A percentile compares a stretch with the other conserved stretches of the same genome.
phyloP scores from a whole-genome alignment of 2,888 invertebrate genomes.

The Eupithecia pulchellata region DNA sequence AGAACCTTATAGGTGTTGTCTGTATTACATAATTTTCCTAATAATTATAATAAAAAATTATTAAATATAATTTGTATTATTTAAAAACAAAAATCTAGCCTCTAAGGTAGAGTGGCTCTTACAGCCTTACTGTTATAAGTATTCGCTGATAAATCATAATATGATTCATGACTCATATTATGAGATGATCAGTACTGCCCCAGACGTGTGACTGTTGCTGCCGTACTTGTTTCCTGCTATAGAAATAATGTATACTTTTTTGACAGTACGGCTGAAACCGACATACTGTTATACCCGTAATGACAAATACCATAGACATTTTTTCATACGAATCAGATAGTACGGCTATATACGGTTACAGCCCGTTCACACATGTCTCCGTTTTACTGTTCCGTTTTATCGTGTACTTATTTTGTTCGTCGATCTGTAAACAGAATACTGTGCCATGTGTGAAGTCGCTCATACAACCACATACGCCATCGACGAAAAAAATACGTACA shows the following conservation, averaged over 20 bases:
- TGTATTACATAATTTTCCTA: slow-evolving; percentile 9
- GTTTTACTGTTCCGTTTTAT: too few relatives aligned
- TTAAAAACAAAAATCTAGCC: neutral
- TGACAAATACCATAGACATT: too few relatives aligned
- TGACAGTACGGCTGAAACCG: slow-evolving; percentile 9
- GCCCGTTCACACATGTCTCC: too few relatives aligned
- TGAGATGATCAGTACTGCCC: neutral
- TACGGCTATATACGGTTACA: too few relatives aligned
- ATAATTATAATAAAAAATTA: neutral
- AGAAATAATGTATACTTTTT: neutral
- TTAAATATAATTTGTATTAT: neutral
- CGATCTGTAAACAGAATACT: too few relatives aligned
- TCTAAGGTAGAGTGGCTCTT: neutral
- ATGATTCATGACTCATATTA: too few relatives aligned
- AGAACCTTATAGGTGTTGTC: slow-evolving; percentile 3
- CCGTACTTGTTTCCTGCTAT: neutral
- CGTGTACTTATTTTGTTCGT: too few relatives aligned
- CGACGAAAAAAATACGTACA: too few relatives aligned
- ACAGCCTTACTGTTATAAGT: neutral
- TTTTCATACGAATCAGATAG: too few relatives aligned
- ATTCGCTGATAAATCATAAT: neutral
- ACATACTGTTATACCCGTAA: neutral
- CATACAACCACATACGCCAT: too few relatives aligned
- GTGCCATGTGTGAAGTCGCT: too few relatives aligned
- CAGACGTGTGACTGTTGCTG: slow-evolving; percentile 4